Base-by-base conservation (phyloP, 2,888 invertebrate species). In the Tetranychus piercei region DNA sequence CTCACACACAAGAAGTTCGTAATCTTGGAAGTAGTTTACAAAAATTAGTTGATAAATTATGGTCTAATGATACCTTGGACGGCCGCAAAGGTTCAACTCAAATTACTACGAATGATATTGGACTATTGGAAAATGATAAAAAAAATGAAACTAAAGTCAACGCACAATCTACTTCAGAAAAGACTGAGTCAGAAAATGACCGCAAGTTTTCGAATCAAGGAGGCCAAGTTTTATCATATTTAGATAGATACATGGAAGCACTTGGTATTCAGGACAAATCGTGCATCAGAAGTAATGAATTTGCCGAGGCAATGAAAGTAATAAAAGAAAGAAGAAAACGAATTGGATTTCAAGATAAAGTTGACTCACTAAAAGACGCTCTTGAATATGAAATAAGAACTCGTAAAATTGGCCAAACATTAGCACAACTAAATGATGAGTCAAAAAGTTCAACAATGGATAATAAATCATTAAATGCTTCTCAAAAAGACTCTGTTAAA, bases 1-100 rank as follows among this genome's bases (percentile, higher is more conserved):
- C 11, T 69, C 69, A 69, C 69, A 69, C 69, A 7, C 69, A 69
- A 69, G 69, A 69, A 69, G 69, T 69, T 20, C 69, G 69, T 8
- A 69, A 69, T 23, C 20, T 69, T 69, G 69, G 69, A 20, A 11
- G 11, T 23, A 18, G 23, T 11, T 69, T 69, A 9, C 20, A 69
- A 23, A 69, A 69, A 23, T 23, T 69, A 23, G 22, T 69, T 7
- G 22, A 69, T 11, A 69, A 69, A 23, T 15, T 55, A 15, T 55
- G 55, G 55, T 55, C 55, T 15, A 55, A 7, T 7, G 55, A 55
- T 55, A 6, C 55, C 55, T 9, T 55, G 9, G 15, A 3, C 2
- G 15, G 55, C 15, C 55, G 0, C 2, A 15, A 55, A 55, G 7
- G 15, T 7, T 55, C 15, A 15, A 45, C 45, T 8, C 45, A 45